phyloP scores from a whole-genome alignment of 1,140 invertebrate genomes.

The Zaprionus africanus region DNA sequence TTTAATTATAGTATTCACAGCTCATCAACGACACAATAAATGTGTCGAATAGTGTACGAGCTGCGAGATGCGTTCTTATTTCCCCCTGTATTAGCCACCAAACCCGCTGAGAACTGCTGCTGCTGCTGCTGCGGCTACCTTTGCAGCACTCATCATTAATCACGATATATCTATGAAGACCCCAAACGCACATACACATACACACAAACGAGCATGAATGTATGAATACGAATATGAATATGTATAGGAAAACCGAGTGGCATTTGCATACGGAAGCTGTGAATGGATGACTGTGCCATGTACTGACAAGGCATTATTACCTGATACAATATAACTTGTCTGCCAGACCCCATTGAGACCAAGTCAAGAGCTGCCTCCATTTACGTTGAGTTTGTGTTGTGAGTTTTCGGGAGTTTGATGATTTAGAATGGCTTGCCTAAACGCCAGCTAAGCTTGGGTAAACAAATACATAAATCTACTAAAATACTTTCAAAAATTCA shows the following conservation, averaged over 20 bases:
- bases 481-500: slow-evolving; percentile 72
- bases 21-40: slow-evolving; percentile 69
- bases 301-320: slow-evolving; percentile 16
- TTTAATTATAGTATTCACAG: slow-evolving; percentile 77
- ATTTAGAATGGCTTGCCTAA: slow-evolving; percentile 18
- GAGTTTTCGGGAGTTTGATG: slow-evolving; percentile 17
- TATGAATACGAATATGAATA: slow-evolving; percentile 20
- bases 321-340: slow-evolving; percentile 7
- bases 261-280: slow-evolving; percentile 79
- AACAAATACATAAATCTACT: slow-evolving; percentile 62
- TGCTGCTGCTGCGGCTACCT: background rate
- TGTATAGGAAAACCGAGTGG: slow-evolving; percentile 17
- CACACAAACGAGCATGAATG: background rate
- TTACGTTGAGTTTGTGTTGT: background rate
- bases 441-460: background rate
- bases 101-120: slow-evolving; percentile 3
- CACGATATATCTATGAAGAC: slow-evolving; percentile 54
- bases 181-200: slow-evolving; percentile 2
- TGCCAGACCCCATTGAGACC: slow-evolving; percentile 7
- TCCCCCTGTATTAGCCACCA: slow-evolving; percentile 20
- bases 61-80: slow-evolving; percentile 62
- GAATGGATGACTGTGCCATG: slow-evolving; percentile 27
- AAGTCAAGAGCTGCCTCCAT: slow-evolving; percentile 1
- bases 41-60: slow-evolving; percentile 66
- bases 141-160: slow-evolving; percentile 64